Evolutionary conservation across 2,113 vertebrate genomes (phyloP).

Genomic region (Sardina pilchardus): DNA sequence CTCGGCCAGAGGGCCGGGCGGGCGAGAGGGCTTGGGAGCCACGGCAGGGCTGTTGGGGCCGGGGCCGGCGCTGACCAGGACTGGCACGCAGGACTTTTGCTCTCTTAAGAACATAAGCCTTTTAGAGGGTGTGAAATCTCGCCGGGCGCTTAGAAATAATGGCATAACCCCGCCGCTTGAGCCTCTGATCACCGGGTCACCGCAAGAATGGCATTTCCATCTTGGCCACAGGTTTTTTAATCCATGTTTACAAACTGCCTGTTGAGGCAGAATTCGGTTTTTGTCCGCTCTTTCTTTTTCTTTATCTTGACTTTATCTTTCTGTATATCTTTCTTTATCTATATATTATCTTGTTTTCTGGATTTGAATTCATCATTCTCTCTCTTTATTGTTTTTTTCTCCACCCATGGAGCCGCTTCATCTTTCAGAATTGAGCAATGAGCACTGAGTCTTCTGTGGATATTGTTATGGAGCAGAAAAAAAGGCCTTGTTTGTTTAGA

Average conservation of each 20-base stretch:
- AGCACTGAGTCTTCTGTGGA: too few relatives aligned
- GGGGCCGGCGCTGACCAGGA: neutral
- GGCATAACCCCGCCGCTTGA: slow-evolving; percentile 6
- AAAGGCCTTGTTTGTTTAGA: too few relatives aligned
- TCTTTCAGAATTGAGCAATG: too few relatives aligned
- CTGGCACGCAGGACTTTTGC: slow-evolving; percentile 24
- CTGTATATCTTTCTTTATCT: neutral
- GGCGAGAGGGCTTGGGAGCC: neutral
- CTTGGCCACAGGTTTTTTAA: neutral
- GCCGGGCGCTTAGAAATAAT: slow-evolving; percentile 27
- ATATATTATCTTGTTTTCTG: neutral
- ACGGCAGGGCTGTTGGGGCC: neutral
- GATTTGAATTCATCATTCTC: too few relatives aligned
- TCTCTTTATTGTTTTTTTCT: too few relatives aligned
- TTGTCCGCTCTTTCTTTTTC: neutral
- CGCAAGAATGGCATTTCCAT: neutral
- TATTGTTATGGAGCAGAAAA: too few relatives aligned
- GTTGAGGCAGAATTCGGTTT: neutral
- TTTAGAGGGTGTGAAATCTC: slow-evolving; percentile 34
- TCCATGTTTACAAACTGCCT: neutral
- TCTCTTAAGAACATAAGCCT: slow-evolving; percentile 29
- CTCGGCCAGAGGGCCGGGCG: too few relatives aligned
- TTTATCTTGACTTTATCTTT: neutral
- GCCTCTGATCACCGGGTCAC: neutral
- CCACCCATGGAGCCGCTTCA: too few relatives aligned